These are phyloP conservation scores for Corvus hawaiiensis DNA, from an alignment of 2,113 vertebrate species.

Conservation along the genomic window DNA sequence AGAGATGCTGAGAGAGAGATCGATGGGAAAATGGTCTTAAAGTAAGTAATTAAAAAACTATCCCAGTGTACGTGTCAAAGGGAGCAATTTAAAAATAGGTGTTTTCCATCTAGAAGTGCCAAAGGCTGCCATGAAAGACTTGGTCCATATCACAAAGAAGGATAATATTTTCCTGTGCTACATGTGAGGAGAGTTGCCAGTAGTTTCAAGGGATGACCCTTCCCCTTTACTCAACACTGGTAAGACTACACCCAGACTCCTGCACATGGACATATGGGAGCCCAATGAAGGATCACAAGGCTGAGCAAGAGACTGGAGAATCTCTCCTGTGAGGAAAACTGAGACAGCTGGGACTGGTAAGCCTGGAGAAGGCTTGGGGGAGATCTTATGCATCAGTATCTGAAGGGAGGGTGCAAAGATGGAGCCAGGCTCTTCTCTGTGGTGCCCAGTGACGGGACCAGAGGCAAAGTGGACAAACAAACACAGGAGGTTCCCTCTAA, in stretches of 20 bases:
- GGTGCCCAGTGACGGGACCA: background rate
- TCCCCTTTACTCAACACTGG: background rate
- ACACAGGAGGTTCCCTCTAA: background rate
- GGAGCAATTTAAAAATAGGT: background rate
- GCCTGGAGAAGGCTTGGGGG: background rate
- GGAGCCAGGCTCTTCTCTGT: background rate
- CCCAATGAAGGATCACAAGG: background rate
- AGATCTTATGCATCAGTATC: background rate
- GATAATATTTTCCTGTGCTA: background rate
- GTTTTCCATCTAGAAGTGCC: background rate
- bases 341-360: background rate
- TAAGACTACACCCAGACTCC: background rate
- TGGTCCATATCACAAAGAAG: background rate
- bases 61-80: background rate
- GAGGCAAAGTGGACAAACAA: background rate
- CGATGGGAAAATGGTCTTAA: background rate
- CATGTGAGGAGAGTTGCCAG: background rate
- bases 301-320: background rate
- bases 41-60: background rate
- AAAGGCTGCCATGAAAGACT: background rate
- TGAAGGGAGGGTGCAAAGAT: background rate
- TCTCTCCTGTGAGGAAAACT: background rate
- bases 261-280: fast-evolving
- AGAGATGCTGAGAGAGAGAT: background rate
- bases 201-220: background rate